phyloP scores from a whole-genome alignment of 2,888 invertebrate species.

The Lepidocyrtoides sp. region DNA sequence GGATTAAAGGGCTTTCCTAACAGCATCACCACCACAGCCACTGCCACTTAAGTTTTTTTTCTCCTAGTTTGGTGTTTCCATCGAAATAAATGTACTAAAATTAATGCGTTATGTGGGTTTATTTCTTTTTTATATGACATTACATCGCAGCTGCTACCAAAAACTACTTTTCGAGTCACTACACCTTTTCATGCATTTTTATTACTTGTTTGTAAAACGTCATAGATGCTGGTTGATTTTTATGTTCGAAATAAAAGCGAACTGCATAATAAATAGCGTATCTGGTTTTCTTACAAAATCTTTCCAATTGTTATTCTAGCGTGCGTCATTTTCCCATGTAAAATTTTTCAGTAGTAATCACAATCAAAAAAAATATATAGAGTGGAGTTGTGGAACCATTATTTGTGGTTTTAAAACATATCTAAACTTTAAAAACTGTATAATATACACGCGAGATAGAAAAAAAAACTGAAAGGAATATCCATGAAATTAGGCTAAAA shows the following conservation, averaged over 20 bases:
- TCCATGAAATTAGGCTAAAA: not conserved
- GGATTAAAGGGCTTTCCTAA: not conserved
- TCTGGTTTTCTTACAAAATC: not conserved
- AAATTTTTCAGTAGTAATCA: too few relatives aligned
- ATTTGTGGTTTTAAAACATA: not conserved
- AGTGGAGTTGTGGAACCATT: not conserved
- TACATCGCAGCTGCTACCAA: not conserved
- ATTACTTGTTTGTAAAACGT: not conserved
- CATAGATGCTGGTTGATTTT: not conserved
- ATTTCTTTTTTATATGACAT: not conserved
- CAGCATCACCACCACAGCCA: not conserved
- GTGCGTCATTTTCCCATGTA: too few relatives aligned
- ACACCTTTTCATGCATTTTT: not conserved
- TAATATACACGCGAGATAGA: not conserved
- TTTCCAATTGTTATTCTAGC: not conserved
- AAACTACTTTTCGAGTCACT: constrained; percentile 1
- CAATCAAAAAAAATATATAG: too few relatives aligned
- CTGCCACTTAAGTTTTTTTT: not conserved
- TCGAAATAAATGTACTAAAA: not conserved
- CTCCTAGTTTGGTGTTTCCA: not conserved
- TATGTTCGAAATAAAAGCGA: not conserved
- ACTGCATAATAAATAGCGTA: not conserved
- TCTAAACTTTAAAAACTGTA: not conserved
- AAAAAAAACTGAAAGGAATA: too few relatives aligned
- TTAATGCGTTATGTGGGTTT: not conserved